A percentile compares a stretch with the other conserved stretches of the same genome.
Conservation (phyloP, 1,140 invertebrate species). For the Lepidurus apus region DNA sequence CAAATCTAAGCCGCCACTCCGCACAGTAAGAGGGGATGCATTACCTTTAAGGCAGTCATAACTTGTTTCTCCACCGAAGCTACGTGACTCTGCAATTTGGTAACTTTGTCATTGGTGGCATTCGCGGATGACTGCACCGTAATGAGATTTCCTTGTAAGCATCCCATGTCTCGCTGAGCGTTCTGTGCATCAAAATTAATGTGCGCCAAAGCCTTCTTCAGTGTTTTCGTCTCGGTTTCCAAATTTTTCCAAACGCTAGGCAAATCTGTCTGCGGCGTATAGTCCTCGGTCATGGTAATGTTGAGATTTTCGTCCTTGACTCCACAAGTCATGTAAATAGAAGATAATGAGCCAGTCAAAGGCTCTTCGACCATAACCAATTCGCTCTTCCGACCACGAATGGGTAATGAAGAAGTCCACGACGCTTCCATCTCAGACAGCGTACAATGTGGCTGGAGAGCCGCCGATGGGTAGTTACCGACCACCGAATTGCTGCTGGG, state of each 20-base stretch:
- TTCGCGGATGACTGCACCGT: constrained; percentile 36
- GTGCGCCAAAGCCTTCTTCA: constrained; percentile 34
- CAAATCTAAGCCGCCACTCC: background rate
- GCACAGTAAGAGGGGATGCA: background rate
- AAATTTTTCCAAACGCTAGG: constrained; percentile 23
- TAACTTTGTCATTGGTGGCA: constrained; percentile 36
- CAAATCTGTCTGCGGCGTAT: background rate
- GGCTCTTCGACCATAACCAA: constrained; percentile 4
- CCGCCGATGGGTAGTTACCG: background rate
- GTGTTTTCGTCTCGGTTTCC: constrained; percentile 23
- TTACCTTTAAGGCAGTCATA: constrained; percentile 37
- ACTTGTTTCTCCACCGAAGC: constrained; percentile 38
- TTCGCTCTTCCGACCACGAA: constrained; percentile 11
- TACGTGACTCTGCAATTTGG: constrained; percentile 37
- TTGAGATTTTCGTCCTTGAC: constrained; percentile 17
- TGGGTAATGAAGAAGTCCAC: constrained; percentile 7
- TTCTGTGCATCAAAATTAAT: constrained; percentile 37
- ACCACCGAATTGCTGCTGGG: constrained; percentile 20
- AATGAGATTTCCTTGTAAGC: constrained; percentile 38
- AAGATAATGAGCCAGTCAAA: background rate
- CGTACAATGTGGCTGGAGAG: constrained; percentile 26
- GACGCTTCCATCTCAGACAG: constrained; percentile 27
- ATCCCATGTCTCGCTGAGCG: constrained; percentile 38
- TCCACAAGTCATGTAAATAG: background rate
- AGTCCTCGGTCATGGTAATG: background rate